A percentile compares a stretch with the other conserved stretches of the same genome.
phyloP scores from a whole-genome alignment of 2,113 vertebrate genomes.

The Lethenteron camtschaticum region DNA sequence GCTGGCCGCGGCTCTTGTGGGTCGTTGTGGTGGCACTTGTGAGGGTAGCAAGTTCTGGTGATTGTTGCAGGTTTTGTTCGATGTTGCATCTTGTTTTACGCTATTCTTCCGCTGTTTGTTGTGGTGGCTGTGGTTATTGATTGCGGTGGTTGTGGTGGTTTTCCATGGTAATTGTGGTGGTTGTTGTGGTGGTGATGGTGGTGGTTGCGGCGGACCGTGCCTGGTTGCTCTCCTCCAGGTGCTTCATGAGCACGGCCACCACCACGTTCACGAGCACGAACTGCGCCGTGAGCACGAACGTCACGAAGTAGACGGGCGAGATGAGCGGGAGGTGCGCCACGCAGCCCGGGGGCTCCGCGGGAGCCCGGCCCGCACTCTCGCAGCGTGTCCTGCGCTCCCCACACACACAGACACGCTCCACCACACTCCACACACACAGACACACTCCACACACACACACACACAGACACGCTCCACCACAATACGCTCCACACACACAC shows the following conservation, averaged over 20 bases:
- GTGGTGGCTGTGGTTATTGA: slow-evolving; percentile 13
- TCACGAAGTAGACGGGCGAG: slow-evolving; percentile 95
- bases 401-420: too few relatives aligned
- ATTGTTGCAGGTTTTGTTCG: slow-evolving; percentile 12
- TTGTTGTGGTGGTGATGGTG: too few relatives aligned
- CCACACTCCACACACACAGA: too few relatives aligned
- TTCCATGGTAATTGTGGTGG: slow-evolving; percentile 51
- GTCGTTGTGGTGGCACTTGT: too few relatives aligned
- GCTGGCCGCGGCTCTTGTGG: too few relatives aligned
- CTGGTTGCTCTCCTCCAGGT: slow-evolving; percentile 96
- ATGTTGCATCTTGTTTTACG: slow-evolving; percentile 13
- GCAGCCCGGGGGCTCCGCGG: slow-evolving; percentile 66
- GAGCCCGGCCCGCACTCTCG: slow-evolving; percentile 45
- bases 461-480: too few relatives aligned
- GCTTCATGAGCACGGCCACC: slow-evolving; percentile 98
- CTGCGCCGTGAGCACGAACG: slow-evolving; percentile 97
- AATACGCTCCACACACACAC: too few relatives aligned
- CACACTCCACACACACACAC: too few relatives aligned
- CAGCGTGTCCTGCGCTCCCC: slow-evolving; percentile 49
- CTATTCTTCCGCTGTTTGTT: slow-evolving; percentile 9
- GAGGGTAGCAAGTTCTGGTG: slow-evolving; percentile 7
- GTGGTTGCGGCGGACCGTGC: slow-evolving; percentile 11
- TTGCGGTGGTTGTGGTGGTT: slow-evolving; percentile 29
- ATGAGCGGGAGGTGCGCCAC: slow-evolving; percentile 71
- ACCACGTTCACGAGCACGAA: slow-evolving; percentile 99